Evolutionary conservation across 2,888 invertebrate genomes (phyloP), one percentile per base, ranked within the genome.

Genomic region (Helleia helle): DNA sequence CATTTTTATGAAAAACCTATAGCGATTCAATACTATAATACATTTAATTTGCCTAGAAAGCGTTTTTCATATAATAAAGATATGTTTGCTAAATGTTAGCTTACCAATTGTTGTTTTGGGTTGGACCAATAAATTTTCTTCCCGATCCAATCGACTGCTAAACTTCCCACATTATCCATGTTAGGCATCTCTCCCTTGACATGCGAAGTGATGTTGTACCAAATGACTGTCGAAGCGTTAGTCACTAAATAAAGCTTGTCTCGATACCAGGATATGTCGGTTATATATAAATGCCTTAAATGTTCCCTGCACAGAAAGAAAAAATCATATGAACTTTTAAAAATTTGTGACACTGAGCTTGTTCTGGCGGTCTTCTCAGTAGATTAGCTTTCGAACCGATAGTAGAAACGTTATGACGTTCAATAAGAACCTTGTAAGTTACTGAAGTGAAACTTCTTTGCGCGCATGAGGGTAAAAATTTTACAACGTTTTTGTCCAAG

Each of bases 71-170:
- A n/a, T n/a, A n/a, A n/a, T n/a, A n/a, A n/a, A n/a, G n/a, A n/a
- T n/a, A n/a, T n/a, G n/a, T n/a, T 7, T 8, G 17, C 22, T 24
- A 17, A 9, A 12, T 4, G 2, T 9, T 29, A 11, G 62, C 87
- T 87, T 80, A 95, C 94, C 86, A 93, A 81, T 69, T 94, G 93
- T 58, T 93, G 91, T 59, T 92, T 91, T 6, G 92, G 92, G 75
- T 93, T 93, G 0, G 94, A 93, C 95, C 96, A 97, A 65, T 97
- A 97, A 5, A 97, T 79, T 62, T 93, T 93, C 51, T 90, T 90
- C 1, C 95, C 95, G 36, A 96, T 90, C 95, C 96, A 96, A 63
- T 97, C 97, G 8, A 95, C 92, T 0, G 94, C 93, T 38, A 96
- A 86, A 55, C 92, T 92, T 1, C 91, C 91, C 0, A 92, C 93